Evolutionary conservation across 2,888 invertebrate species (phyloP).

Genomic region (Nephrotoma guestfalica): DNA sequence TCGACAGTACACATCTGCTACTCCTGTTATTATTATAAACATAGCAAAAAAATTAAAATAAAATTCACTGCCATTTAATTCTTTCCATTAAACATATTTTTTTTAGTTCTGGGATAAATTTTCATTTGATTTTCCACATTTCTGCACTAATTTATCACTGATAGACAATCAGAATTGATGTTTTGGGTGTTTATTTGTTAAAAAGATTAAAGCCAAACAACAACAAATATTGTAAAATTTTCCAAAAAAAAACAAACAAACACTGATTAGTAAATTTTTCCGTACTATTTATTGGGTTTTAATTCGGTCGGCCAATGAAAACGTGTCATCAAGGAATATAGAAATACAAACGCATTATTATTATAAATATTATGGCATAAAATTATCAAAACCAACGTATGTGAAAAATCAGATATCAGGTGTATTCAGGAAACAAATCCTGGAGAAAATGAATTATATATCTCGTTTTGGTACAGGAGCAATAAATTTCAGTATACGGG

Average conservation of each 20-base stretch:
- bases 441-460: not conserved
- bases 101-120: not conserved
- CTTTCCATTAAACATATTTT: not conserved
- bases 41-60: not conserved
- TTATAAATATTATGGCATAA: not conserved
- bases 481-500: not conserved
- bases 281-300: not conserved
- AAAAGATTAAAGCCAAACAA: not conserved
- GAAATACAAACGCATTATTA: not conserved
- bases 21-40: not conserved
- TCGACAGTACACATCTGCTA: not conserved
- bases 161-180: not conserved
- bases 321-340: not conserved
- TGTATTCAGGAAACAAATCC: not conserved
- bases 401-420: not conserved
- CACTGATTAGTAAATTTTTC: not conserved
- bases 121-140: not conserved
- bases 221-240: not conserved
- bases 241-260: not conserved
- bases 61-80: not conserved
- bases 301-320: not conserved
- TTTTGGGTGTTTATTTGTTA: not conserved
- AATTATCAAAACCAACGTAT: not conserved
- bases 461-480: not conserved
- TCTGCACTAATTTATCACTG: not conserved